These are phyloP conservation scores for Phodopus roborovskii DNA, from an alignment of 2,113 vertebrate species.

Conservation along the genomic window DNA sequence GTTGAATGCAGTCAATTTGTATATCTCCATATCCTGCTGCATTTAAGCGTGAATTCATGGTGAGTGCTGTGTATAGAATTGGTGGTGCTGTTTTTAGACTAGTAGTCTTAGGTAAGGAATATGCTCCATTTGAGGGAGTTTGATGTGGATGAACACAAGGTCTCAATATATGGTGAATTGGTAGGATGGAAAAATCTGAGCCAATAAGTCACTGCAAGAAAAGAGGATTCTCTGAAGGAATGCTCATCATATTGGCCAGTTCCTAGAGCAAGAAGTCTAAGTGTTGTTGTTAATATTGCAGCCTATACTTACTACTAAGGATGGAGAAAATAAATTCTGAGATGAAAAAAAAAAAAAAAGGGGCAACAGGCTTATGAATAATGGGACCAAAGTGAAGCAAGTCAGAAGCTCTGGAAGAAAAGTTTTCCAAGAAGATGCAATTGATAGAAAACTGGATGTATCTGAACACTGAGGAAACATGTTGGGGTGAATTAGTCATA, in stretches of 20 bases:
- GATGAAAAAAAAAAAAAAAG: neutral
- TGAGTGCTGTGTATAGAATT: neutral
- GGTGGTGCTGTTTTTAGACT: neutral
- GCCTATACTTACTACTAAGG: neutral
- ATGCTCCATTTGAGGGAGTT: fast-evolving
- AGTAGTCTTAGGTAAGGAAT: neutral
- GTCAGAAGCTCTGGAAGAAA: slow-evolving; percentile 38
- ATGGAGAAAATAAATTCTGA: neutral
- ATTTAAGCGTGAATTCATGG: neutral
- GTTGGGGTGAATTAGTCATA: slow-evolving; percentile 72
- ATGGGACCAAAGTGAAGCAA: slow-evolving; percentile 30
- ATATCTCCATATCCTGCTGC: neutral
- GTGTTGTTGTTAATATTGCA: neutral
- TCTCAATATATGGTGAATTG: neutral
- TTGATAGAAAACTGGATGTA: slow-evolving; percentile 75
- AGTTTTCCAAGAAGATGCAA: slow-evolving; percentile 62
- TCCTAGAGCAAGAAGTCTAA: neutral
- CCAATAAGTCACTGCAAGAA: neutral
- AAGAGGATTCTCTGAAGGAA: neutral
- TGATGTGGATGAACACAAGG: neutral
- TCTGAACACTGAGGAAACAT: slow-evolving; percentile 66
- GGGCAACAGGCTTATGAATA: neutral
- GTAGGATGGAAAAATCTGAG: neutral
- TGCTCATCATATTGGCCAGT: neutral
- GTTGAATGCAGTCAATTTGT: neutral